Percentiles rank a stretch among this genome's conserved stretches.
phyloP scores from a whole-genome alignment of 1,140 invertebrate genomes.

The Yoshiicerus persimilis region DNA sequence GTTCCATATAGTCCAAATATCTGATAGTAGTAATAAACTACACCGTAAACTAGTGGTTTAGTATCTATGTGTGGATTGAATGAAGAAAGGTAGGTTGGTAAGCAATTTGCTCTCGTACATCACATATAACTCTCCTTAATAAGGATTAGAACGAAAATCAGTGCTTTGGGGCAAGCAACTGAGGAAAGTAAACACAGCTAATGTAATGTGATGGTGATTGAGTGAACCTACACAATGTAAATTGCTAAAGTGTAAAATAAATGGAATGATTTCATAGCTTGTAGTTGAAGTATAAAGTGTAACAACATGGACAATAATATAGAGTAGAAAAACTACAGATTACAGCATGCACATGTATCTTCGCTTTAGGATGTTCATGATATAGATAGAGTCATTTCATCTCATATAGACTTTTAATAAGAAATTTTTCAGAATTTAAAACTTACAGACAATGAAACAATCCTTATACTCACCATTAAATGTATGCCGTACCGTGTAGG shows the following conservation, averaged over 20 bases:
- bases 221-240: slow-evolving; percentile 19
- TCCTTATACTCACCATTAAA: neutral
- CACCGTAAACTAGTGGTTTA: neutral
- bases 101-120: neutral
- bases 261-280: neutral
- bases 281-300: neutral
- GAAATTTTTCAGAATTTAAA: slow-evolving; percentile 3
- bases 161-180: slow-evolving; percentile 9
- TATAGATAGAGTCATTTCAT: neutral
- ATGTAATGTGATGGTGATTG: slow-evolving; percentile 22
- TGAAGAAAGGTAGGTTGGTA: neutral
- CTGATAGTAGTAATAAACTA: neutral
- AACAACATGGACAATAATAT: slow-evolving; percentile 11
- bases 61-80: neutral
- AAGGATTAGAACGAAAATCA: slow-evolving; percentile 5
- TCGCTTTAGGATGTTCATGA: neutral
- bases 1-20: neutral
- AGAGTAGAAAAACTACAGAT: neutral
- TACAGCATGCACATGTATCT: neutral
- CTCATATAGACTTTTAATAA: neutral
- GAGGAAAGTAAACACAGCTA: slow-evolving; percentile 15
- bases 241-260: slow-evolving; percentile 1
- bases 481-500: neutral
- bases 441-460: neutral
- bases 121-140: slow-evolving; percentile 9